Evolutionary conservation across 2,797 vertebrate species (phyloP), one percentile per base, ranked within the genome.

Genomic region (Poecile montanus): DNA sequence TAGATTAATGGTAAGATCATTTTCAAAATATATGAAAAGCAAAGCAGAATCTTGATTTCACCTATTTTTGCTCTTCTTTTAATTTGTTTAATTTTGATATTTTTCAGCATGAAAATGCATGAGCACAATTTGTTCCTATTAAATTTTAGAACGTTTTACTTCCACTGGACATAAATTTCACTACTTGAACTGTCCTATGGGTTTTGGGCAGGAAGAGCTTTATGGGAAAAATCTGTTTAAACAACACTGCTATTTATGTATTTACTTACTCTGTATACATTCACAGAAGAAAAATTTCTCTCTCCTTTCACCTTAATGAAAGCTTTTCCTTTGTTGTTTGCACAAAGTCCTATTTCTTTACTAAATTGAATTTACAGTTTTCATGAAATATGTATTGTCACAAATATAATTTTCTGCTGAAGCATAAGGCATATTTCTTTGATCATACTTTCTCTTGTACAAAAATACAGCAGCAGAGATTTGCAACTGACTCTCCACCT

Each of bases 1-100:
- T 51, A 72, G 21, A 65, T 40, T 73, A n/a, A n/a, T n/a, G n/a
- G n/a, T n/a, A 62, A 0, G 0, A 44, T 7, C 0, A 21, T 71
- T 85, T 90, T 71, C 20, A 71, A 77, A 85, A 57, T 3, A 0
- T 58, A 26, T 11, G 7, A 75, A 92, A 94, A 67, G 4, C 27
- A 89, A 91, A 80, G 36, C 10, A 74, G 42, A 89, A 58, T 77
- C 13, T 51, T 88, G 11, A 20, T 83, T 77, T 63, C 48, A 8
- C 10, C 21, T 30, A 44, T 62, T 54, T 75, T 47, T 73, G 7
- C 2, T 63, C 48, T 91, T 89, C 18, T 56, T 70, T 83, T 63
- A 36, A 44, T 47, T 58, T 70, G 30, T 22, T 91, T 60, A 58
- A 51, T 70, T 74, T 76, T 74, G 1, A 3, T 82, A 38, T 71